These are phyloP conservation scores for Saxidomus purpurata DNA, from an alignment of 1,140 invertebrate genomes.

Conservation along the genomic window DNA sequence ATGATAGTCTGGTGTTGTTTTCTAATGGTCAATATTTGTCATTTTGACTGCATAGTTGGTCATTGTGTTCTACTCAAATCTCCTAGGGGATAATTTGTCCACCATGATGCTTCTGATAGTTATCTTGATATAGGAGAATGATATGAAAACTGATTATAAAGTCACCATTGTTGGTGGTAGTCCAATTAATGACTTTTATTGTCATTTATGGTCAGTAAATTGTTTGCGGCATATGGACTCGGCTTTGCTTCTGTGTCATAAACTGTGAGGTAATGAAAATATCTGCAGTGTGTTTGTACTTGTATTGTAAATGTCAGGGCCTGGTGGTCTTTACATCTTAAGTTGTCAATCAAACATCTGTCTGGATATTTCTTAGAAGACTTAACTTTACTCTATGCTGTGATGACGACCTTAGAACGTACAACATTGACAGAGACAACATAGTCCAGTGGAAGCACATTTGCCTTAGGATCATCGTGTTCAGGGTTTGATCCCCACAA, in stretches of 20 bases:
- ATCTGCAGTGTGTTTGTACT: neutral
- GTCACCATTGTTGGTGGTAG: neutral
- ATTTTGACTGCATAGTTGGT: neutral
- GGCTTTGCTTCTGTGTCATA: neutral
- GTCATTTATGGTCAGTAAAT: neutral
- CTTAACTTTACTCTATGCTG: too few relatives aligned
- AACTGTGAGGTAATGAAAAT: neutral
- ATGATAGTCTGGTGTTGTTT: neutral
- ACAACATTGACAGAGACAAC: too few relatives aligned
- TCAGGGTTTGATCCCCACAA: too few relatives aligned
- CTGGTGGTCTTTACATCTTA: neutral
- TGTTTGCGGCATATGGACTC: neutral
- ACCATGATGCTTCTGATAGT: neutral
- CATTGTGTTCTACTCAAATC: neutral
- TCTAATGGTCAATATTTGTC: neutral
- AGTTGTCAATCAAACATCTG: constrained; percentile 19
- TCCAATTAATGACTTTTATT: neutral
- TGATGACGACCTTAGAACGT: too few relatives aligned
- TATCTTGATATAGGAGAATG: neutral
- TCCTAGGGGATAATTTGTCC: neutral
- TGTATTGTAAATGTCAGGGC: neutral
- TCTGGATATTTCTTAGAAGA: neutral
- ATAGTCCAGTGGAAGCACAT: too few relatives aligned
- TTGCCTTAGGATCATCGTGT: too few relatives aligned
- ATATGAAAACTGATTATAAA: constrained; percentile 9